These are phyloP conservation scores for Argentina silus DNA, from an alignment of 2,797 vertebrate species.

Conservation along the genomic window DNA sequence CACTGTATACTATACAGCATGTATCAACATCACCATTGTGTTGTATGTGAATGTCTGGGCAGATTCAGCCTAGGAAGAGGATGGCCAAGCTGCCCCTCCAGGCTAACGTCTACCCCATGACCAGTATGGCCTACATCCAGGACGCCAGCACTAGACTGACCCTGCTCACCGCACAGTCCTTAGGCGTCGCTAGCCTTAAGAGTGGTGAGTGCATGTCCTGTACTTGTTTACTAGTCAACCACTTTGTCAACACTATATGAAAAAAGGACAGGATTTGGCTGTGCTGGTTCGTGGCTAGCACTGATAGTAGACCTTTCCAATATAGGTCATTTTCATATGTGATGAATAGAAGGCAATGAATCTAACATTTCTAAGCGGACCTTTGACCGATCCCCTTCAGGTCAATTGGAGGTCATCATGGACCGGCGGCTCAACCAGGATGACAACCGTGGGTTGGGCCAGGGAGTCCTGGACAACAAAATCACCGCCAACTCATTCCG, in stretches of 20 bases:
- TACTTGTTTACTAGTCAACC: not conserved
- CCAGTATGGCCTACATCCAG: conserved; percentile 86
- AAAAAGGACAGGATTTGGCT: not conserved
- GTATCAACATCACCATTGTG: not conserved
- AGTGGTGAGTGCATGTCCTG: conserved; percentile 69
- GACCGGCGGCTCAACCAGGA: conserved; percentile 94
- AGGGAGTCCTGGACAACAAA: conserved; percentile 93
- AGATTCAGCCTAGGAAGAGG: conserved; percentile 88
- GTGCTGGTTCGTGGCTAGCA: not conserved
- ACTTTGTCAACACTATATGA: not conserved
- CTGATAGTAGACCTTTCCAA: not conserved
- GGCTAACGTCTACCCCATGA: conserved; percentile 94
- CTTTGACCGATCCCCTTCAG: conserved; percentile 64
- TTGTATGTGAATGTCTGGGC: conserved; percentile 27
- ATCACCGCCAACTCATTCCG: conserved; percentile 86
- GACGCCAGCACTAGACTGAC: conserved; percentile 78
- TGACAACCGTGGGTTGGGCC: conserved; percentile 92
- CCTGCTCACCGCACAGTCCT: conserved; percentile 88
- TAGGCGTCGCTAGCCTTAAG: conserved; percentile 83
- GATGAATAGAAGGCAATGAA: not conserved
- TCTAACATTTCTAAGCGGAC: not conserved
- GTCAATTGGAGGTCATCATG: conserved; percentile 91
- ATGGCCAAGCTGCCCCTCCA: conserved; percentile 89
- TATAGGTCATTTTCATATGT: not conserved
- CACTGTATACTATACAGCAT: no score